These are phyloP conservation scores for Rhagium mordax DNA, from an alignment of 2,888 invertebrate genomes.

Conservation along the genomic window DNA sequence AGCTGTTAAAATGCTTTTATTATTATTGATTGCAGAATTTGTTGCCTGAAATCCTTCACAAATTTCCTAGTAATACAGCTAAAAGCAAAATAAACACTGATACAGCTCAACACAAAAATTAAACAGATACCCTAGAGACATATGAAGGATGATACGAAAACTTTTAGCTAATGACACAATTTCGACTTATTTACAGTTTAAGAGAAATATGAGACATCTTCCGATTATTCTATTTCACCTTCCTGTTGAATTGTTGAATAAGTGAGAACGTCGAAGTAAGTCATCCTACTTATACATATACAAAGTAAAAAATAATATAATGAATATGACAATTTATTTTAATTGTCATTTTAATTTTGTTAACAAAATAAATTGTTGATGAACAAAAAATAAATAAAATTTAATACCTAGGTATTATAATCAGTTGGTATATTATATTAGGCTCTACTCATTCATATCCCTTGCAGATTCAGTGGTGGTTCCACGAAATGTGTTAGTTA, in stretches of 20 bases:
- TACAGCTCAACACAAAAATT: background rate
- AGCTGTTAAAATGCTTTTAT: background rate
- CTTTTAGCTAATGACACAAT: background rate
- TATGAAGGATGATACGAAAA: background rate
- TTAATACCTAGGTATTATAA: too few species aligned
- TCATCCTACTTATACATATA: too few species aligned
- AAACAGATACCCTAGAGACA: background rate
- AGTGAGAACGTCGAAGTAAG: too few species aligned
- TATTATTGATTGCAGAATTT: constrained; percentile 3
- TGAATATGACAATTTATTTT: too few species aligned
- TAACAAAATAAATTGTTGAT: too few species aligned
- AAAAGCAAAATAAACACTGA: background rate
- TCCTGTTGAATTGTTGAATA: background rate
- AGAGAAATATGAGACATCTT: background rate
- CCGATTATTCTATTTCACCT: background rate
- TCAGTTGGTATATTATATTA: too few species aligned
- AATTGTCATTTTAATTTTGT: too few species aligned
- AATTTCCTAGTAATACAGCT: background rate
- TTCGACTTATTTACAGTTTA: background rate
- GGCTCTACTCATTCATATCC: too few species aligned
- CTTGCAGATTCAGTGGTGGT: too few species aligned
- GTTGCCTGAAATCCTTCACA: background rate
- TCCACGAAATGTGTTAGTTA: too few species aligned
- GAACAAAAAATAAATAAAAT: too few species aligned
- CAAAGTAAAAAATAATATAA: too few species aligned